Evolutionary conservation across 1,140 invertebrate genomes (phyloP).

Genomic region (Drosophila sproati): DNA sequence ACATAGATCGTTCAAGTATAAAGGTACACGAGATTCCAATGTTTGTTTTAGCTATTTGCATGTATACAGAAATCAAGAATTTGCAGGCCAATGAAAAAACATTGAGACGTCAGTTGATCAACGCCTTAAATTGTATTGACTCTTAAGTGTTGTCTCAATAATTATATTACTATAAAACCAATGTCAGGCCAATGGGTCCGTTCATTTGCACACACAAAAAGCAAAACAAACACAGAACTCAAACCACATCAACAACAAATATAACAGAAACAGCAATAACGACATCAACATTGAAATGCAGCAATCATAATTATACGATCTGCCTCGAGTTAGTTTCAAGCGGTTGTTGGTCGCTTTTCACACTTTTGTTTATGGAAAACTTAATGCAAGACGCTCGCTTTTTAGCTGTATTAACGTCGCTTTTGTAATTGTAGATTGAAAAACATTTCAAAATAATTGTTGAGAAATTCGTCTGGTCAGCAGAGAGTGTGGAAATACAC

Average conservation of each 20-base stretch:
- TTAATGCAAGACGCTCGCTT: slow-evolving; percentile 48
- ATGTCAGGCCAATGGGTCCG: slow-evolving; percentile 66
- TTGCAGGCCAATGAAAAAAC: slow-evolving; percentile 46
- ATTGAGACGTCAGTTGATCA: slow-evolving; percentile 70
- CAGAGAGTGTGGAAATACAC: slow-evolving; percentile 2
- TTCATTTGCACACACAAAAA: not conserved
- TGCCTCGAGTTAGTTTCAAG: slow-evolving; percentile 55
- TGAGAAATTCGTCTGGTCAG: slow-evolving; percentile 73
- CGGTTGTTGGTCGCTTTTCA: slow-evolving; percentile 57
- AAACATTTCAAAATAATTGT: slow-evolving; percentile 81
- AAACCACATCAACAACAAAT: not conserved
- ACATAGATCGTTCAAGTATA: not conserved
- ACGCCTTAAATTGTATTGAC: slow-evolving; percentile 64
- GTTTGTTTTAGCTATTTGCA: not conserved
- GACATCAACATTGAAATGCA: slow-evolving; percentile 27
- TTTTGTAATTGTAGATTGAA: slow-evolving; percentile 61
- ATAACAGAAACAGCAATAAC: slow-evolving; percentile 27
- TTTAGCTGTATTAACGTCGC: not conserved
- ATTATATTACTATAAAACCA: slow-evolving; percentile 73
- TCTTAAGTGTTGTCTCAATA: slow-evolving; percentile 67
- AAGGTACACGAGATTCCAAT: not conserved
- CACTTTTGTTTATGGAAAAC: slow-evolving; percentile 74
- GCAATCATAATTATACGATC: slow-evolving; percentile 70
- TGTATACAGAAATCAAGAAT: slow-evolving; percentile 2
- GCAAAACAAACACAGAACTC: not conserved